Evolutionary conservation across 2,797 vertebrate genomes (phyloP).

Genomic region (Myripristis murdjan): DNA sequence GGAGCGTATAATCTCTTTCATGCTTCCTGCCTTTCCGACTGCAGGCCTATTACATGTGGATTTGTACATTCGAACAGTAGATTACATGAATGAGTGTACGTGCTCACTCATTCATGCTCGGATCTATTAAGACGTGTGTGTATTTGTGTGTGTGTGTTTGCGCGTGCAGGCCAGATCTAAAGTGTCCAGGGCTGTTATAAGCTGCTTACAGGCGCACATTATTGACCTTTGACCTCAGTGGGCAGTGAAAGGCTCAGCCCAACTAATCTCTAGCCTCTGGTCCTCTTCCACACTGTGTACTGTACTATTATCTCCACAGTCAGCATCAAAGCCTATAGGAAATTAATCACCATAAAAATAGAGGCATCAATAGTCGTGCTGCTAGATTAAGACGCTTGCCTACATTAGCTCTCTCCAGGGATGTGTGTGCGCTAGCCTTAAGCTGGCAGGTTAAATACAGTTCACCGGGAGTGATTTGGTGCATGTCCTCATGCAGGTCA

Average conservation of each 20-base stretch:
- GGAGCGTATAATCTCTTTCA: conserved; percentile 55
- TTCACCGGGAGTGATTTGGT: conserved; percentile 28
- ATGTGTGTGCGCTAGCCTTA: conserved; percentile 6
- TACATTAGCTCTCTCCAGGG: conserved; percentile 20
- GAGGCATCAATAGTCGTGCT: conserved; percentile 1
- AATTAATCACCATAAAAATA: conserved; percentile 34
- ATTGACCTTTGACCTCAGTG: conserved; percentile 67
- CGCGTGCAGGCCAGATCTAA: conserved; percentile 21
- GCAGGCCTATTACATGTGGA: conserved; percentile 58
- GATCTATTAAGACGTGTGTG: conserved; percentile 46
- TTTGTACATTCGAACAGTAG: conserved; percentile 65
- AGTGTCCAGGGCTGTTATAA: conserved; percentile 56
- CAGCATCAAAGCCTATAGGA: conserved; percentile 19
- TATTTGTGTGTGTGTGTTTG: conserved; percentile 14
- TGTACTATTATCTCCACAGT: conserved; percentile 20
- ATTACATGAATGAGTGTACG: conserved; percentile 72
- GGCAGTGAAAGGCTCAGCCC: conserved; percentile 72
- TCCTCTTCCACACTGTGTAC: conserved; percentile 1
- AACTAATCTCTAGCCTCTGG: conserved; percentile 48
- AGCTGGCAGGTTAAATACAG: conserved; percentile 42
- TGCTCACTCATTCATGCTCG: conserved; percentile 61
- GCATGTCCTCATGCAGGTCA: conserved; percentile 23
- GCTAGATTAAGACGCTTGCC: conserved; percentile 3
- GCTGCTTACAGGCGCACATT: conserved; percentile 73
- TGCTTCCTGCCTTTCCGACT: conserved; percentile 50